Evolutionary conservation across 92 coral and sea anemone genomes (phyloP).

Genomic region (Phenganax subtilis): DNA sequence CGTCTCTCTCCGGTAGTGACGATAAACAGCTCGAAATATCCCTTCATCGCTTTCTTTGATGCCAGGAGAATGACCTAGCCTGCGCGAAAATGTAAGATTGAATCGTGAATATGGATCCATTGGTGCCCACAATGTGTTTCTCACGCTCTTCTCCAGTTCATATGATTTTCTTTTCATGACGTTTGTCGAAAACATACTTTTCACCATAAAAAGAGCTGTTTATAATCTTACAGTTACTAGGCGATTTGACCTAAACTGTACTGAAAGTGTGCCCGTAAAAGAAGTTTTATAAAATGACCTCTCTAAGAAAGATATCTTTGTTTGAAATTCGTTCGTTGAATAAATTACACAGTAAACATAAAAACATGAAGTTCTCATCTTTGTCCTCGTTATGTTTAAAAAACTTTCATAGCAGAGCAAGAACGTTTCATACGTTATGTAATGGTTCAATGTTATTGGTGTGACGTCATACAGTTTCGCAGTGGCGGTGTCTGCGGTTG

Average conservation of each 20-base stretch:
- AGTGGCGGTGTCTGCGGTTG: neutral
- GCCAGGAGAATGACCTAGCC: neutral
- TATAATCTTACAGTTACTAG: too few relatives aligned
- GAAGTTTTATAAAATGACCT: too few relatives aligned
- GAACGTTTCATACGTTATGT: neutral
- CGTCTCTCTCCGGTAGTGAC: neutral
- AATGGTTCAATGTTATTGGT: neutral
- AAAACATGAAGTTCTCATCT: too few relatives aligned
- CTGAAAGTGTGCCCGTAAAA: too few relatives aligned
- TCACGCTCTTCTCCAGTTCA: neutral
- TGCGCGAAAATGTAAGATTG: neutral
- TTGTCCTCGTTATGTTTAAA: too few relatives aligned
- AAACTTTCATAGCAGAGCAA: neutral
- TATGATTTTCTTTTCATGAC: neutral
- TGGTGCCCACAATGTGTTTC: neutral
- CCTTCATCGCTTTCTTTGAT: slow-evolving; percentile 11
- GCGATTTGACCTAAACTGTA: too few relatives aligned
- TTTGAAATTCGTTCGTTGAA: too few relatives aligned
- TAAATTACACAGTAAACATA: too few relatives aligned
- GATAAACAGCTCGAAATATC: slow-evolving; percentile 5
- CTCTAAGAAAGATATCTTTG: too few relatives aligned
- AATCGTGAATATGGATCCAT: neutral
- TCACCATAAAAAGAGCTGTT: too few relatives aligned
- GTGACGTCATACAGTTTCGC: neutral
- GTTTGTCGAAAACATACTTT: too few relatives aligned